Evolutionary conservation across 2,888 invertebrate genomes (phyloP), one percentile per base, ranked within the genome.

Genomic region (Endomychus coccineus): DNA sequence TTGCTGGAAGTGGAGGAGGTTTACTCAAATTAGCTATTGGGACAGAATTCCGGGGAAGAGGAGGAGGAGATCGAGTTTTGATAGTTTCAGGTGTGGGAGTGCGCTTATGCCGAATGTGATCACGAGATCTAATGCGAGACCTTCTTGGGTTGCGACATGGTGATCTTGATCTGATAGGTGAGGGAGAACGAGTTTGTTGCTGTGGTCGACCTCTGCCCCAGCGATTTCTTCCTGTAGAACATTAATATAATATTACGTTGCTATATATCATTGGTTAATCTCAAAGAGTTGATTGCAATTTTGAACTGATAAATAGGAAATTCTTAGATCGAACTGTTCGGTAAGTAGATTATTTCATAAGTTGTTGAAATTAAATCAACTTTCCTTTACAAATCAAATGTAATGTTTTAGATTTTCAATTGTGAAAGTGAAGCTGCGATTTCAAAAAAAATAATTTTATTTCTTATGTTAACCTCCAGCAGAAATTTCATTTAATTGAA

Each of bases 1-100:
- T 43, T 35, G 39, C 43, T 48, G 34, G 58, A 9, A 32, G 40
- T 57, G 62, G 63, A 59, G 69, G 58, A 64, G 58, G 44, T 16
- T 36, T 13, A n/a, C 10, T 7, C 12, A 5, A 23, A 2, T 19
- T 21, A 6, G 36, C 32, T 11, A 31, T 36, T 23, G 25, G 37
- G 3, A 30, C 36, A 3, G 24, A 33, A n/a, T 17, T 23, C 6
- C 25, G 14, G 3, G 29, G 25, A 14, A 31, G 27, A 5, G 32
- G 36, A 4, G 36, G 39, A 12, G 40, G 40, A 10, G 40, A 28
- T 27, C n/a, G n/a, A n/a, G n/a, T n/a, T n/a, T n/a, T n/a, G 21
- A 19, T n/a, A 25, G 25, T 7, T 25, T 7, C 9, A 7, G 5
- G 25, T 25, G 7, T 7, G 6, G 25, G 7, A 25, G 11, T 10